Base-by-base conservation (phyloP, 2,888 invertebrate genomes). In the Xestia c-nigrum region DNA sequence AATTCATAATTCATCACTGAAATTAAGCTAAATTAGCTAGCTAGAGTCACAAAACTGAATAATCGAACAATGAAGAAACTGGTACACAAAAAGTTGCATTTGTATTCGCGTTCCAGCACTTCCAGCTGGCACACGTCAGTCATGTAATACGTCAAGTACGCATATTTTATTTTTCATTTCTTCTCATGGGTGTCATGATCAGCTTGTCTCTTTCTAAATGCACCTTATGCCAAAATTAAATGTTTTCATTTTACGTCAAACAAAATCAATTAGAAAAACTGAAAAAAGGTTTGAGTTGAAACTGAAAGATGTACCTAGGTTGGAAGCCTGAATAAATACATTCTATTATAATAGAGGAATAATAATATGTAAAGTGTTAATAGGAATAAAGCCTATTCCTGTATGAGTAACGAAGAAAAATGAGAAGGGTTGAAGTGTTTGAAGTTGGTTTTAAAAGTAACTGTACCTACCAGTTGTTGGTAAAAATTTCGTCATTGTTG, bases 41-140 rank as follows among this genome's bases (percentile, higher is more conserved):
- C 21, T 71, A 72, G 52, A 70, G 68, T 57, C 74, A 78, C 76
- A 76, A 78, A 80, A 74, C 47, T 64, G 24, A 74, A 14, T 69
- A 66, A 72, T 76, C 68, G 64, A 68, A 76, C 65, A 65, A 66
- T 43, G 12, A 55, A 16, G 72, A 74, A 74, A 74, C 50, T 81
- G 9, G 43, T 85, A 83, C 86, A 84, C 86, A 84, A 84, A 78
- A 86, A 84, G 12, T 83, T 78, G 83, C 78, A 84, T 72, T 75
- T 70, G 72, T 70, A 72, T 55, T 74, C 61, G 72, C 83, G 72
- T 76, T 74, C 73, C 73, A 78, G 50, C n/a, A n/a, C n/a, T 46
- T 81, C 40, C 40, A 40, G 9, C 43, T 43, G 43, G 43, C 43
- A 43, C 9, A 50, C 46, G 76, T 52, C n/a, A 47, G 76, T 52